phyloP scores from a whole-genome alignment of 92 coral and sea anemone species.

The Epizoanthus scotinus region DNA sequence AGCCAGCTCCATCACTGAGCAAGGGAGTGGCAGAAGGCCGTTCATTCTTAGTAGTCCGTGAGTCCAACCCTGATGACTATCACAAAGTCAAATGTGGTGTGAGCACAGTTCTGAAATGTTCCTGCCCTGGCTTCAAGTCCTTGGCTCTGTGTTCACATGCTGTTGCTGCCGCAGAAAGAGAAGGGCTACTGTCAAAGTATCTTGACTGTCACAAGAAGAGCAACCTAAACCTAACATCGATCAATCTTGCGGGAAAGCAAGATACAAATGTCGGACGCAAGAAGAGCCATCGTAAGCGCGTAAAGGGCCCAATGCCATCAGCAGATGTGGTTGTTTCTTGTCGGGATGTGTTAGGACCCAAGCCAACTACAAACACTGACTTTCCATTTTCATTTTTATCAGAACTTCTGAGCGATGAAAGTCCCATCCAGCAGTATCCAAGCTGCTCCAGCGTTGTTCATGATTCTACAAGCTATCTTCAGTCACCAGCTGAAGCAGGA shows the following conservation, averaged over 20 bases:
- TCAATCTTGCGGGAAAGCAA: slow-evolving; percentile 56
- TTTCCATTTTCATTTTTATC: slow-evolving; percentile 9
- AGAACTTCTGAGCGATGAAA: slow-evolving; percentile 1
- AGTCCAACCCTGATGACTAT: slow-evolving; percentile 41
- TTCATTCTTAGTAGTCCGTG: slow-evolving; percentile 57
- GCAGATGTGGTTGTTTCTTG: slow-evolving; percentile 48
- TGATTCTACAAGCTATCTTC: no score
- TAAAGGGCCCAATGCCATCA: slow-evolving; percentile 56
- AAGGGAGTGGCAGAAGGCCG: slow-evolving; percentile 28
- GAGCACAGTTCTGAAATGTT: slow-evolving; percentile 48
- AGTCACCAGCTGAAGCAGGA: no score
- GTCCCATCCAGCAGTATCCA: no score
- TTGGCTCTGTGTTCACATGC: slow-evolving; percentile 56
- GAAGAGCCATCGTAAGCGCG: slow-evolving; percentile 51
- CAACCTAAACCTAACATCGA: slow-evolving; percentile 50
- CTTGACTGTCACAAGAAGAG: slow-evolving; percentile 34
- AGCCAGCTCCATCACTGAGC: slow-evolving; percentile 49
- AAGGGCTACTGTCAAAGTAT: slow-evolving; percentile 43
- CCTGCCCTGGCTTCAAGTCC: slow-evolving; percentile 63
- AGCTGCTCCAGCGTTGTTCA: no score
- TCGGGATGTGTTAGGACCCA: slow-evolving; percentile 43
- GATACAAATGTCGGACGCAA: slow-evolving; percentile 55
- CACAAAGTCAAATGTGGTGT: slow-evolving; percentile 53
- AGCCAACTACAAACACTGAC: background rate
- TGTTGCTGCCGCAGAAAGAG: slow-evolving; percentile 57